Conservation (phyloP, 2,888 invertebrate genomes). For the Camponotus fellah region DNA sequence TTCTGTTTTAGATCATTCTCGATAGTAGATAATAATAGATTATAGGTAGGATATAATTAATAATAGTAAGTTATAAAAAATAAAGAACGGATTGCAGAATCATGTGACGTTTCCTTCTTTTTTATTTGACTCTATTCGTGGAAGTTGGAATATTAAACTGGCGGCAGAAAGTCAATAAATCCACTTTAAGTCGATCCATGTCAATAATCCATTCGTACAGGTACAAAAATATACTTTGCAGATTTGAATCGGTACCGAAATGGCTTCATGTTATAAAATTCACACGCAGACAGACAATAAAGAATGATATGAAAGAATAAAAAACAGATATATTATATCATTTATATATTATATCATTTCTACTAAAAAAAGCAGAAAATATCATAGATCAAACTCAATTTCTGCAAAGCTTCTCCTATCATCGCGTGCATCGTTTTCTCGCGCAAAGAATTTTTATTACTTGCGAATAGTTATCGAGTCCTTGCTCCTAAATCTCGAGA, state of each 20-base stretch:
- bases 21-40: background rate
- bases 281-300: constrained; percentile 29
- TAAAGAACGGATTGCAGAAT: background rate
- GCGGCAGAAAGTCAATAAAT: constrained; percentile 50
- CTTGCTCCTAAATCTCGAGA: constrained; percentile 36
- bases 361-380: background rate
- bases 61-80: constrained; percentile 5
- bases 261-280: constrained; percentile 36
- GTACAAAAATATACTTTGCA: constrained; percentile 41
- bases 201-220: constrained; percentile 49
- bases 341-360: background rate
- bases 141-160: constrained; percentile 37
- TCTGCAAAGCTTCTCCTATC: background rate
- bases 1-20: background rate
- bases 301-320: constrained; percentile 18
- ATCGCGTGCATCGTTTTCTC: background rate
- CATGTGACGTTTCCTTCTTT: background rate
- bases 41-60: background rate
- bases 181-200: constrained; percentile 40
- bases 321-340: background rate
- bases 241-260: constrained; percentile 22
- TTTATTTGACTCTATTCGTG: constrained; percentile 28
- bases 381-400: background rate
- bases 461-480: constrained; percentile 22
- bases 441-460: constrained; percentile 15